Conservation (phyloP, 1,140 invertebrate genomes). For the Teleopsis dalmanni region DNA sequence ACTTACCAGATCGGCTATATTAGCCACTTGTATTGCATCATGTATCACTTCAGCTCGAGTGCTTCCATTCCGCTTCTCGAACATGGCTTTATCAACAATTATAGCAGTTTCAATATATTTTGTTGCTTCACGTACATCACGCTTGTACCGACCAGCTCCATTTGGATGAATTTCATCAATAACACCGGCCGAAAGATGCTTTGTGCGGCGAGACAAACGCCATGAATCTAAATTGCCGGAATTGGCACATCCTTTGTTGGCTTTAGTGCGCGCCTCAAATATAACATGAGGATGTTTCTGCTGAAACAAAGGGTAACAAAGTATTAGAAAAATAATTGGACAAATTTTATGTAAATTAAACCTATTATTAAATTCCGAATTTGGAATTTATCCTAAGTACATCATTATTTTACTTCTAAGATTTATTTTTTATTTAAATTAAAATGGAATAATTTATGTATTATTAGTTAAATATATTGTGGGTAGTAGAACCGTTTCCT, state of each 20-base stretch:
- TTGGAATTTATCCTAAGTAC: not conserved
- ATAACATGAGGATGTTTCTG: constrained; percentile 95
- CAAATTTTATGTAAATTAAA: not conserved
- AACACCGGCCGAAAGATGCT: constrained; percentile 50
- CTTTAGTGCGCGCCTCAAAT: constrained; percentile 81
- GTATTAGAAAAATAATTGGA: constrained; percentile 11
- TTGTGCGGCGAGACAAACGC: constrained; percentile 55
- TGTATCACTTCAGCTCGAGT: constrained; percentile 82
- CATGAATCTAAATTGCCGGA: constrained; percentile 63
- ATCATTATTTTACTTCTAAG: not conserved
- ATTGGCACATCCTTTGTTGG: constrained; percentile 82
- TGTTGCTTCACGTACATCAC: constrained; percentile 78
- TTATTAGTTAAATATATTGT: too few relatives aligned
- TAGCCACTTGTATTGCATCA: constrained; percentile 92
- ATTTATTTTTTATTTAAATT: not conserved
- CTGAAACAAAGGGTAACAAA: constrained; percentile 54
- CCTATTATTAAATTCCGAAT: not conserved
- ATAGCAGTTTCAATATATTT: constrained; percentile 90
- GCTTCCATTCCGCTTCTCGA: constrained; percentile 84
- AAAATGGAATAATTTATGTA: not conserved
- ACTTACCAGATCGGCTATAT: constrained; percentile 91
- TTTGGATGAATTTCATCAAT: constrained; percentile 47
- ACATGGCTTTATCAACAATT: constrained; percentile 89
- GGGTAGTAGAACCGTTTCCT: too few relatives aligned
- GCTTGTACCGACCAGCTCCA: constrained; percentile 49